Evolutionary conservation across 2,797 vertebrate genomes (phyloP).

Genomic region (Danio tinwini): DNA sequence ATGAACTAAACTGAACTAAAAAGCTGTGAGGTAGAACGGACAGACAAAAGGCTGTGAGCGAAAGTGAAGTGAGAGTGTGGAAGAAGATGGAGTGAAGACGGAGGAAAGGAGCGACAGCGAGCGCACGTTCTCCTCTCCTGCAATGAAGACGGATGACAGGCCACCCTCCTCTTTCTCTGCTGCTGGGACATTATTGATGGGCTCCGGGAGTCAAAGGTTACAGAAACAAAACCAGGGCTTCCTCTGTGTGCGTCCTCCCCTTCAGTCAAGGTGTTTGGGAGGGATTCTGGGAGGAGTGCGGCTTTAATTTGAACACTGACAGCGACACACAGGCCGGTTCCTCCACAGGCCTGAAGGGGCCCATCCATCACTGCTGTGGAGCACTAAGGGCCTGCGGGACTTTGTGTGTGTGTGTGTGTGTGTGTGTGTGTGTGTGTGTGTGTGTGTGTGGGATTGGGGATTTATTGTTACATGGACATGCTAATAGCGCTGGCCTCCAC

Average conservation of each 20-base stretch:
- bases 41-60: constrained; percentile 45
- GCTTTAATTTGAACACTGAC: constrained; percentile 30
- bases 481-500: constrained; percentile 75
- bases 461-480: constrained; percentile 70
- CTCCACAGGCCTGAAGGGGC: constrained; percentile 60
- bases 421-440: constrained; percentile 33
- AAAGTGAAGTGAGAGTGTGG: constrained; percentile 51
- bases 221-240: constrained; percentile 69
- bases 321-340: constrained; percentile 44
- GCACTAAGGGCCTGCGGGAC: constrained; percentile 1
- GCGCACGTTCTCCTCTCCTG: constrained; percentile 66
- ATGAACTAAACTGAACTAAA: too few species aligned
- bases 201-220: constrained; percentile 72
- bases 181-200: constrained; percentile 75
- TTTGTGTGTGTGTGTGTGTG: neutral
- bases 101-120: constrained; percentile 57
- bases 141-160: constrained; percentile 78
- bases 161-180: constrained; percentile 60
- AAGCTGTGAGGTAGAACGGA: constrained; percentile 22
- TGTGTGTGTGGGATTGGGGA: constrained; percentile 23
- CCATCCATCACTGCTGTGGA: constrained; percentile 70
- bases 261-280: constrained; percentile 66
- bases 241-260: constrained; percentile 56
- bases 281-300: constrained; percentile 32
- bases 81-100: constrained; percentile 53